Evolutionary conservation across 2,113 vertebrate genomes (phyloP).

Genomic region (Phalacrocorax brasilianus): DNA sequence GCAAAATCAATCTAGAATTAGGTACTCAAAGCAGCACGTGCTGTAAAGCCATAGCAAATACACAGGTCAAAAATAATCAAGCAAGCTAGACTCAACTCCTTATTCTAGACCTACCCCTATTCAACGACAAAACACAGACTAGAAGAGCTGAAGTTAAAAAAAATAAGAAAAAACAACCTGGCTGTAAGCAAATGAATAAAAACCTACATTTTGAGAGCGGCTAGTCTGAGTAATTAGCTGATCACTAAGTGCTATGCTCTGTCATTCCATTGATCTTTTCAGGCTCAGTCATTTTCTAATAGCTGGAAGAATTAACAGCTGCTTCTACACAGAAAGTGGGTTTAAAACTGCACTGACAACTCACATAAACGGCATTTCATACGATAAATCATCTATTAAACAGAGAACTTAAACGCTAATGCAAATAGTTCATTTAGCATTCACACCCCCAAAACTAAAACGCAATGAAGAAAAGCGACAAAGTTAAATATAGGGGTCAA

Average conservation of each 20-base stretch:
- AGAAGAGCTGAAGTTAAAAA: background rate
- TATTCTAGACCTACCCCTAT: background rate
- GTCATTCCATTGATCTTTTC: background rate
- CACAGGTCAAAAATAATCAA: background rate
- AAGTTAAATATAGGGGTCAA: background rate
- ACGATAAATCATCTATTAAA: background rate
- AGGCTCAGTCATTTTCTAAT: background rate
- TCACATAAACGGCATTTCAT: background rate
- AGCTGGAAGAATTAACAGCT: constrained; percentile 16
- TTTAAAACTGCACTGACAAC: background rate
- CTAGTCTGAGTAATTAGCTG: background rate
- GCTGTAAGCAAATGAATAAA: background rate
- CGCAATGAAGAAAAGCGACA: accelerated
- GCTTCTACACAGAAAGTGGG: background rate
- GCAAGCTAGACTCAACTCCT: background rate
- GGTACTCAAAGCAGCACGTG: background rate
- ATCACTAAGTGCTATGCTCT: background rate
- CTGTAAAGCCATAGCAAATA: background rate
- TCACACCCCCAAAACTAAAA: background rate
- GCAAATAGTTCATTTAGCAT: too few relatives aligned
- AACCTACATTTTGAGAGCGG: background rate
- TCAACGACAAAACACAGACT: background rate
- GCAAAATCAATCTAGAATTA: background rate
- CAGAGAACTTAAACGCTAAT: background rate
- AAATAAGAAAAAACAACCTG: too few relatives aligned